phyloP scores from a whole-genome alignment of 2,888 invertebrate genomes.

The Platypus cylindrus region DNA sequence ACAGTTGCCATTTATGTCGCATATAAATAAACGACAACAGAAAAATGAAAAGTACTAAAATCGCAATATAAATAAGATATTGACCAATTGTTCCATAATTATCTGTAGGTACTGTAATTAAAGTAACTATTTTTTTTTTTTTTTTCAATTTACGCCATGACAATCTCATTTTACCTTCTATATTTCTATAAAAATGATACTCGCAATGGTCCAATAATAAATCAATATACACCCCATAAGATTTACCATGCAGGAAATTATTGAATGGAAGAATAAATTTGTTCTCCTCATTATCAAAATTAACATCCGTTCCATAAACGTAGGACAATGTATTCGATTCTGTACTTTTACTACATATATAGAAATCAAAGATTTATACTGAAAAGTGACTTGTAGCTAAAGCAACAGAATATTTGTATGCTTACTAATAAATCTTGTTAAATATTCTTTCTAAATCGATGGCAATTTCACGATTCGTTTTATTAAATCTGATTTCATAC shows the following conservation, averaged over 20 bases:
- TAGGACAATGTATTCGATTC: no score
- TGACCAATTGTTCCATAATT: background rate
- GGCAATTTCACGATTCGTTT: slow-evolving; percentile 7
- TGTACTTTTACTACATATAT: slow-evolving; percentile 5
- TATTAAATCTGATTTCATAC: slow-evolving; percentile 10
- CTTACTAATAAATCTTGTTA: slow-evolving; percentile 13
- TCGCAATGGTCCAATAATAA: slow-evolving; percentile 11
- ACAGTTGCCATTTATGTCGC: slow-evolving; percentile 2
- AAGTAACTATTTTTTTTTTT: background rate
- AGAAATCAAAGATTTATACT: no score
- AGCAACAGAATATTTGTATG: slow-evolving; percentile 3
- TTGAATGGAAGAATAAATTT: slow-evolving; percentile 7
- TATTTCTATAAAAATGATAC: slow-evolving; percentile 7
- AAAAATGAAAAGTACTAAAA: slow-evolving; percentile 2
- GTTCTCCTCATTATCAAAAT: slow-evolving; percentile 8
- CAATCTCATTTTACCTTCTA: slow-evolving; percentile 8
- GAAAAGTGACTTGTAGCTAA: slow-evolving; percentile 1
- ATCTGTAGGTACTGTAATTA: slow-evolving; percentile 7
- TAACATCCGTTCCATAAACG: slow-evolving; percentile 6
- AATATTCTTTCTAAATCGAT: slow-evolving; percentile 9
- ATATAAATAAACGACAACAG: slow-evolving; percentile 1
- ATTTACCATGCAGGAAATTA: slow-evolving; percentile 7
- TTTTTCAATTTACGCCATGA: no score
- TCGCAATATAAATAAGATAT: slow-evolving; percentile 4
- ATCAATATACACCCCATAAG: slow-evolving; percentile 10